phyloP scores from a whole-genome alignment of 2,797 vertebrate genomes.

The Coregonus sp. region DNA sequence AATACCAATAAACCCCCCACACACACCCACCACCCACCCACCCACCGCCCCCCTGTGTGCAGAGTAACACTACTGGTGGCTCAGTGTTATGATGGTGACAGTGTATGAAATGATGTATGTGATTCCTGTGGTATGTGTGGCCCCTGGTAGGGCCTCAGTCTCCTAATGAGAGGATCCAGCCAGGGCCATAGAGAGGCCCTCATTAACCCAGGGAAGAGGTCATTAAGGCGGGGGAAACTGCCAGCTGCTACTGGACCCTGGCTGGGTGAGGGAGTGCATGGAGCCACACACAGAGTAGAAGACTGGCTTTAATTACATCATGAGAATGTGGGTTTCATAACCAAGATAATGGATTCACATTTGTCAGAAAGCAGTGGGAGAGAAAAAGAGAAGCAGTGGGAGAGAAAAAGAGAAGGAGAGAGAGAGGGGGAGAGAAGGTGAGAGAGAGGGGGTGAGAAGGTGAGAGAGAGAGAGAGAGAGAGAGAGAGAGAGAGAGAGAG shows the following conservation, averaged over 20 bases:
- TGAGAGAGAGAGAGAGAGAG: not conserved
- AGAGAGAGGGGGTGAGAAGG: no score
- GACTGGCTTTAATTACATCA: slow-evolving; percentile 56
- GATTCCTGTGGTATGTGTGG: slow-evolving; percentile 55
- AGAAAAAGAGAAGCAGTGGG: not conserved
- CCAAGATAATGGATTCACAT: slow-evolving; percentile 13
- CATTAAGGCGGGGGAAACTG: slow-evolving; percentile 57
- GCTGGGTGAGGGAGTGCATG: slow-evolving; percentile 34
- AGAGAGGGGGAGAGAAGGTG: not conserved
- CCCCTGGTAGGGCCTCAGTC: slow-evolving; percentile 37
- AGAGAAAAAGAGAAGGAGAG: no score
- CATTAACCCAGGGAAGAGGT: slow-evolving; percentile 66
- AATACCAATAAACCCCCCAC: no score
- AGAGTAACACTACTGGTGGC: slow-evolving; percentile 19
- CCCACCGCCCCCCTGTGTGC: no score
- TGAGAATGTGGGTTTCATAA: slow-evolving; percentile 40
- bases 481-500: no score
- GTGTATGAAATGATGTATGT: slow-evolving; percentile 48
- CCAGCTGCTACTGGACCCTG: slow-evolving; percentile 41
- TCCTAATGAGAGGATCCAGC: slow-evolving; percentile 70
- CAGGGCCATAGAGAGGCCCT: slow-evolving; percentile 61
- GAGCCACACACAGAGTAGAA: slow-evolving; percentile 40
- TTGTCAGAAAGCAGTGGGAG: slow-evolving; percentile 25
- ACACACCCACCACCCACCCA: no score
- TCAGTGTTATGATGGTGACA: slow-evolving; percentile 38